A percentile compares a stretch with the other conserved stretches of the same genome.
Evolutionary conservation across 1,140 invertebrate species (phyloP).

Genomic region (Penaeus vannamei): DNA sequence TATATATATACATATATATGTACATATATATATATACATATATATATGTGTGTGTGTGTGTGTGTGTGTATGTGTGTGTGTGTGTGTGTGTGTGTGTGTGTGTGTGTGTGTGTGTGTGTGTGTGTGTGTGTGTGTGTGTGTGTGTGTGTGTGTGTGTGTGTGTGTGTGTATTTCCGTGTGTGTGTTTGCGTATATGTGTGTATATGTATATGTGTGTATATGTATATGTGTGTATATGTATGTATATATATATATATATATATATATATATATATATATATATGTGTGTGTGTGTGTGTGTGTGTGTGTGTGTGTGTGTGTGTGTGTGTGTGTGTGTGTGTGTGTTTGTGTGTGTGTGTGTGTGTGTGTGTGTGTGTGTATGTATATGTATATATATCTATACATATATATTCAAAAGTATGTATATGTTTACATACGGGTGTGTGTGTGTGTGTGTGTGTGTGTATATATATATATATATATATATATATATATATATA

Average conservation of each 20-base stretch:
- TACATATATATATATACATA: too few relatives aligned
- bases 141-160: neutral
- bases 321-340: neutral
- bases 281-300: neutral
- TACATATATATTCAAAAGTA: neutral
- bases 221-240: neutral
- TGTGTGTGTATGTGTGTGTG: too few relatives aligned
- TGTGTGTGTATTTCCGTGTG: neutral
- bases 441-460: neutral
- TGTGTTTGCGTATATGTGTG: neutral
- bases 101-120: too few relatives aligned
- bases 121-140: too few relatives aligned
- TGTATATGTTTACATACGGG: neutral
- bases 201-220: neutral
- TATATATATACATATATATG: too few relatives aligned
- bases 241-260: neutral
- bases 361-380: neutral
- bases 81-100: too few relatives aligned
- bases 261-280: slow-evolving; percentile 13
- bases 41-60: too few relatives aligned
- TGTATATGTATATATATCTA: neutral
- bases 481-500: neutral
- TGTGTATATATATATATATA: neutral
- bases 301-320: neutral
- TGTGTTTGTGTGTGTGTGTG: neutral